Conservation (phyloP, 2,888 invertebrate genomes). For the Polydesmus complanatus region DNA sequence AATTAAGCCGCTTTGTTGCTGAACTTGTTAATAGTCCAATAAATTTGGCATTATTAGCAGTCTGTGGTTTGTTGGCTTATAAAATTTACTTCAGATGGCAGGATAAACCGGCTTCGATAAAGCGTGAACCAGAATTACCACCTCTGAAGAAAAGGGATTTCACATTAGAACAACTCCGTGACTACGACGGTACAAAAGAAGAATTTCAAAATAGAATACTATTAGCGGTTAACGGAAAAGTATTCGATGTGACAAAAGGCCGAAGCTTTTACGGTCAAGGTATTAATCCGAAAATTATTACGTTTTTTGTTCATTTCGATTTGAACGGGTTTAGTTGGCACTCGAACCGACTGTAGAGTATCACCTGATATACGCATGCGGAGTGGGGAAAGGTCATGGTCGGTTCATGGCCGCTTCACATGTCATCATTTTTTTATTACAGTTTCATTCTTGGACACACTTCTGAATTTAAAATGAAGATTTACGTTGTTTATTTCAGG, state of each 20-base stretch:
- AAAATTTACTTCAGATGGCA: constrained; percentile 43
- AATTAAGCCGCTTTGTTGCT: not conserved
- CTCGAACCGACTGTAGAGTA: no score
- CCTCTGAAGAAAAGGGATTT: constrained; percentile 74
- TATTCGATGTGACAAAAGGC: constrained; percentile 87
- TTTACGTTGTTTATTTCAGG: constrained; percentile 45
- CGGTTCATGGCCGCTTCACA: not conserved
- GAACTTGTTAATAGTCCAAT: constrained; percentile 57
- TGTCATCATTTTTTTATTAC: not conserved
- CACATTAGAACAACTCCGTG: constrained; percentile 68
- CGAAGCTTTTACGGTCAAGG: constrained; percentile 89
- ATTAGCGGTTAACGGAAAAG: constrained; percentile 84
- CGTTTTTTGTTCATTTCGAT: no score
- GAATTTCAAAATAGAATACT: constrained; percentile 75
- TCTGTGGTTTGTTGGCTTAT: constrained; percentile 56
- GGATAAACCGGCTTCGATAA: constrained; percentile 19
- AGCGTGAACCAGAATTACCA: constrained; percentile 50
- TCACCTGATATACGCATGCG: no score
- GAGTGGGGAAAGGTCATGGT: not conserved
- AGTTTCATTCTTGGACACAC: not conserved
- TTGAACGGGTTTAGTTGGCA: no score
- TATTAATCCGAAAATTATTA: constrained; percentile 33
- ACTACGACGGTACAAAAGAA: constrained; percentile 59
- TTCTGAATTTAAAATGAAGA: not conserved
- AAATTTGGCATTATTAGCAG: constrained; percentile 50